Conservation (phyloP, 2,888 invertebrate species). For the Leptinotarsa juncta region DNA sequence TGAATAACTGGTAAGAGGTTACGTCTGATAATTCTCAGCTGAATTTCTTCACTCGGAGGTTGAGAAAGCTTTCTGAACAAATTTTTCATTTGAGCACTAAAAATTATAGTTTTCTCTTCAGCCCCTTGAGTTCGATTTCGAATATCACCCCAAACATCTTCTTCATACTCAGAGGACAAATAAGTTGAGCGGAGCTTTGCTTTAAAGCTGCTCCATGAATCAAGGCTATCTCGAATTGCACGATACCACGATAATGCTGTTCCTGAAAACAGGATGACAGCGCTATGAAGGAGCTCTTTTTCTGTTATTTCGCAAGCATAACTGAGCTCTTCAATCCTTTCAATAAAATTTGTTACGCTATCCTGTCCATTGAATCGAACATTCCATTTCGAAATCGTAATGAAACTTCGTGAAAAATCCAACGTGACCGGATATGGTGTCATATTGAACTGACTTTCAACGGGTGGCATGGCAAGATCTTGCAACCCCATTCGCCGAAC, state of each 20-base stretch:
- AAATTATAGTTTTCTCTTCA: constrained; percentile 25
- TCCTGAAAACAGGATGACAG: constrained; percentile 42
- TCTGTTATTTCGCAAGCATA: constrained; percentile 32
- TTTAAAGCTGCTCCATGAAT: constrained; percentile 30
- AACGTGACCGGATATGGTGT: too few relatives aligned
- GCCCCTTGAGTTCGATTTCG: constrained; percentile 34
- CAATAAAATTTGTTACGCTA: constrained; percentile 37
- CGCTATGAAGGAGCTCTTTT: constrained; percentile 33
- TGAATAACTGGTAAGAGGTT: constrained; percentile 29
- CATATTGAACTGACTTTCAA: not conserved
- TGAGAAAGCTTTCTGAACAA: not conserved
- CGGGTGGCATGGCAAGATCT: not conserved
- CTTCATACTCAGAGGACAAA: constrained; percentile 37
- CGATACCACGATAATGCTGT: constrained; percentile 44
- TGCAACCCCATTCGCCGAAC: constrained; percentile 2
- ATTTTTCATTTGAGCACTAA: constrained; percentile 26
- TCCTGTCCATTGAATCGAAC: constrained; percentile 23
- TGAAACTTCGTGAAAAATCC: not conserved
- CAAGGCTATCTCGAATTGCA: constrained; percentile 19
- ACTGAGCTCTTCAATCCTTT: constrained; percentile 40
- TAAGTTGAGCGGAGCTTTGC: constrained; percentile 22
- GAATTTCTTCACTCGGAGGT: not conserved
- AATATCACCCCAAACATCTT: constrained; percentile 33
- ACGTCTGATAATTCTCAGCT: constrained; percentile 4
- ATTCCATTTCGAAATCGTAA: constrained; percentile 30